Conservation (phyloP, 2,113 vertebrate species). For the Cryptotis parvus region DNA sequence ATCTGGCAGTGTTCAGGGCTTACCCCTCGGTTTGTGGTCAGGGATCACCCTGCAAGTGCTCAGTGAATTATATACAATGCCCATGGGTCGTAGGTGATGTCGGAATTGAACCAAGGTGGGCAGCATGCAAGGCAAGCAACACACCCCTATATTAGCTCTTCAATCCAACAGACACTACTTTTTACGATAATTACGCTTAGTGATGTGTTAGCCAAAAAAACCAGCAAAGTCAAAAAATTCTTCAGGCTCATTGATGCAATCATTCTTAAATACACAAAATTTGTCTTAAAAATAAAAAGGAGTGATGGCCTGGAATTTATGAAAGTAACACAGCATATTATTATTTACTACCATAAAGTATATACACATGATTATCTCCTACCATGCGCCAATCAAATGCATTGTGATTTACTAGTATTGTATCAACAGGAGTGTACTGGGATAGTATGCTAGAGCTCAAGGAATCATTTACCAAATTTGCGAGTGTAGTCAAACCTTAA, state of each 20-base stretch:
- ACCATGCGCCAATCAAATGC: neutral
- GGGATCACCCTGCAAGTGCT: no score
- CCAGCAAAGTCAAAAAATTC: neutral
- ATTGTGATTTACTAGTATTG: no score
- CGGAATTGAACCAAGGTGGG: no score
- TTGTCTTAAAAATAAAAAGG: neutral
- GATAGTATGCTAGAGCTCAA: neutral
- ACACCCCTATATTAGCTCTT: no score
- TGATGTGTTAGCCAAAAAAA: neutral
- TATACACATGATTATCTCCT: neutral
- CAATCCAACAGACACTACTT: neutral
- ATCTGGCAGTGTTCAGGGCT: no score
- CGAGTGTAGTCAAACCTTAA: neutral
- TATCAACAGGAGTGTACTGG: neutral
- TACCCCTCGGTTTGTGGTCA: no score
- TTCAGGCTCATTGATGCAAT: neutral
- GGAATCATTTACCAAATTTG: constrained; percentile 5
- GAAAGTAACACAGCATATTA: neutral
- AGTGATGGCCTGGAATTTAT: neutral
- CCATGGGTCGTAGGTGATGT: no score
- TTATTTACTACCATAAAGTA: no score
- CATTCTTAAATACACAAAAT: neutral
- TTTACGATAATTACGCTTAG: neutral
- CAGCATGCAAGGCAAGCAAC: no score
- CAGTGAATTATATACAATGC: no score